Evolutionary conservation across 2,113 vertebrate species (phyloP), one percentile per base, ranked within the genome.

Genomic region (Nothocercus julius): DNA sequence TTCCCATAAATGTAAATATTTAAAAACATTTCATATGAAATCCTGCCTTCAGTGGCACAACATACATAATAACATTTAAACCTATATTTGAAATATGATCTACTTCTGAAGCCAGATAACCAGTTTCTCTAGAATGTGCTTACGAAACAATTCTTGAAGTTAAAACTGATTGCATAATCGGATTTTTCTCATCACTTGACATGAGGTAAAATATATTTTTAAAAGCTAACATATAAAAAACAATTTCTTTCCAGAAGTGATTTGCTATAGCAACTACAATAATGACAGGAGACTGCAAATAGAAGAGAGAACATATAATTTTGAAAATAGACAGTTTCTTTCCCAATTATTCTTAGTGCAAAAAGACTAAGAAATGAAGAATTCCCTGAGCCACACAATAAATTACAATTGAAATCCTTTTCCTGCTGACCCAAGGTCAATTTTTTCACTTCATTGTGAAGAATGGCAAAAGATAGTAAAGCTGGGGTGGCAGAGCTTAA

Each of bases 111-210:
- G 74, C 7, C 44, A 2, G 8, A 68, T 72, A 94, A 79, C 42
- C 25, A n/a, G 66, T n/a, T 85, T 73, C 62, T 62, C 32, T 45
- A 61, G 47, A 47, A 5, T 11, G 11, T 62, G 83, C 53, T 74
- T 59, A 82, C 2, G 11, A 90, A 92, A 38, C 80, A 66, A n/a
- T 32, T 92, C 51, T 38, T 0, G 0, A 27, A 62, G 16, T 0
- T 7, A 17, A 49, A 8, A 56, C 28, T 30, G 10, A 56, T 13
- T 40, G 40, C 18, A 27, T 51, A 79, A 79, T 38, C 24, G 0
- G 2, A 13, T 82, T 80, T 53, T 86, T 78, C 77, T 75, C 73
- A 81, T 45, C 2, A 5, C 44, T 3, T 85, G 67, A 89, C 22
- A 73, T 8, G 7, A 58, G 24, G 27, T 51, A 85, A 91, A 81